Evolutionary conservation across 2,113 vertebrate species (phyloP).

Genomic region (Condylura cristata): DNA sequence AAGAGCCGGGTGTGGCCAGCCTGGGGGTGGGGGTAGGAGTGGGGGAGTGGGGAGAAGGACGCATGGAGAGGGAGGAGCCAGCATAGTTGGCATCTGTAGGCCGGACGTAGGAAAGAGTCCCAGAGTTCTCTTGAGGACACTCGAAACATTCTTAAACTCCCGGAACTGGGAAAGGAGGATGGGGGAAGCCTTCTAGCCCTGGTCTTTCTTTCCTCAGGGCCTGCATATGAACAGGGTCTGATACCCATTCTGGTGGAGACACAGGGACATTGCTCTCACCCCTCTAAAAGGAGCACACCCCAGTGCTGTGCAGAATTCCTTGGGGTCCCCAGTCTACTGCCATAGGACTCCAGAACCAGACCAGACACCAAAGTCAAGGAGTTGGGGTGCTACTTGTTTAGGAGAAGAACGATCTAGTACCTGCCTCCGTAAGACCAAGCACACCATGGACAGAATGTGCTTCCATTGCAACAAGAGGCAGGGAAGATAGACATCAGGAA

Average conservation of each 20-base stretch:
- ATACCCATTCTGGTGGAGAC: neutral
- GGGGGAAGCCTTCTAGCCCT: neutral
- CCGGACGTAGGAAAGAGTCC: neutral
- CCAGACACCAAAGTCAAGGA: neutral
- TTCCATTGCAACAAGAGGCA: neutral
- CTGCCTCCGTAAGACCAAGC: neutral
- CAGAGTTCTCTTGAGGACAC: conserved; percentile 1
- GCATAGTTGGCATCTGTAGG: neutral
- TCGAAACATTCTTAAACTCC: neutral
- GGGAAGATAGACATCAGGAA: neutral
- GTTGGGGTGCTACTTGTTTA: neutral
- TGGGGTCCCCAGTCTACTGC: neutral
- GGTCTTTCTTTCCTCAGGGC: neutral
- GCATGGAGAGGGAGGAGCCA: neutral
- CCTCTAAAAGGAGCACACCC: neutral
- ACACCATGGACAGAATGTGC: neutral
- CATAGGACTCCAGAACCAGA: neutral
- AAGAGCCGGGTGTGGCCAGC: neutral
- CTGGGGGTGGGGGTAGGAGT: neutral
- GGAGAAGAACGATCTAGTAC: neutral
- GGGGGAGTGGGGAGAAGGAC: neutral
- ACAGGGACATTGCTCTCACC: neutral
- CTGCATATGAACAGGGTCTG: too few species aligned
- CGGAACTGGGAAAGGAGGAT: neutral
- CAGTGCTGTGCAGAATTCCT: neutral